phyloP scores from a whole-genome alignment of 2,113 vertebrate species.

The Galbula dea region DNA sequence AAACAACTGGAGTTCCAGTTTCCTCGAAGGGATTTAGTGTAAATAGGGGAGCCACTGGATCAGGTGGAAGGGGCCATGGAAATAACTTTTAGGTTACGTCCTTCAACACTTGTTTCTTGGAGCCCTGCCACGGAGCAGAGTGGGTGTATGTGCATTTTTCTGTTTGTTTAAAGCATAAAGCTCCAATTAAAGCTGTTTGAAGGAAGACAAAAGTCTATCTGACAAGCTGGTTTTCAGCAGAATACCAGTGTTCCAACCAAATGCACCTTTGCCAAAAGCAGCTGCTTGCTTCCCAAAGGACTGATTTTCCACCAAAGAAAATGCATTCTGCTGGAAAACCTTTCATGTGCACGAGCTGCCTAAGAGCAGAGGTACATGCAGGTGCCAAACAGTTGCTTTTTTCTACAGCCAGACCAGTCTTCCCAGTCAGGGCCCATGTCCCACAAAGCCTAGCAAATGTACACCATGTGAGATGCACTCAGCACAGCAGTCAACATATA shows the following conservation, averaged over 20 bases:
- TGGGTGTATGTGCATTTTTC: not conserved
- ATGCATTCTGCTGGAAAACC: not conserved
- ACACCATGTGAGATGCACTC: accelerated
- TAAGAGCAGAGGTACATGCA: not conserved
- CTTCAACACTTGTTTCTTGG: not conserved
- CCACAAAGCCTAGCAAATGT: not conserved
- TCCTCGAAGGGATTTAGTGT: not conserved
- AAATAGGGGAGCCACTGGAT: not conserved
- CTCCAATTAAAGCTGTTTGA: not conserved
- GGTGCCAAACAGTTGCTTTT: not conserved
- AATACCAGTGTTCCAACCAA: not conserved
- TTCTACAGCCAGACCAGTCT: not conserved
- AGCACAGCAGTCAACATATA: not conserved
- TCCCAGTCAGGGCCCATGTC: not conserved
- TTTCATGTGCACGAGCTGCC: not conserved
- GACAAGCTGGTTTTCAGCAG: not conserved
- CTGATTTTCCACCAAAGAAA: not conserved
- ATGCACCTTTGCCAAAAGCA: not conserved
- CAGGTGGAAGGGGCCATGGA: not conserved
- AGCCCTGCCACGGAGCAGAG: not conserved
- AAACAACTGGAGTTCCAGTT: not conserved
- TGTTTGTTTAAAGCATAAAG: not conserved
- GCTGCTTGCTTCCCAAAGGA: not conserved
- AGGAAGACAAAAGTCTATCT: not conserved
- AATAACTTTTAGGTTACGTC: not conserved